Evolutionary conservation across 2,797 vertebrate species (phyloP).

Genomic region (Alcedo quadribrachys): DNA sequence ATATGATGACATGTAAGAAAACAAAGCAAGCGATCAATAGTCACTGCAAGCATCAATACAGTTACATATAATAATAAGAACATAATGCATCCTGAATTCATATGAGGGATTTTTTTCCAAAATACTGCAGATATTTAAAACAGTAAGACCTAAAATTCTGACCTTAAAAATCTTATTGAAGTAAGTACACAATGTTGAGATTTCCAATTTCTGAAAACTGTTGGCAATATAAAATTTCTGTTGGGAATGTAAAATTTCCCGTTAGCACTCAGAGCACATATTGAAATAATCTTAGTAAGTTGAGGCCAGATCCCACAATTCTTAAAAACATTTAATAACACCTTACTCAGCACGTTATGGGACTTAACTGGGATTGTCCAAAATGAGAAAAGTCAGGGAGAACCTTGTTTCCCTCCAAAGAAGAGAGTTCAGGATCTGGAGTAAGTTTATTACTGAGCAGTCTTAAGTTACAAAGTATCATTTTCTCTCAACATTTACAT

Average conservation of each 20-base stretch:
- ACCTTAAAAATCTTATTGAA: background rate
- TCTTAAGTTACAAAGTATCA: background rate
- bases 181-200: background rate
- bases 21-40: background rate
- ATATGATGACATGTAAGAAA: background rate
- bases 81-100: background rate
- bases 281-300: background rate
- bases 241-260: background rate
- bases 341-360: background rate
- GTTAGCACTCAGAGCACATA: background rate
- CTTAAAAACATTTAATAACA: background rate
- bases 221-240: background rate
- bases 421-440: background rate
- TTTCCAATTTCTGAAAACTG: background rate
- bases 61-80: background rate
- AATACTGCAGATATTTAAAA: background rate
- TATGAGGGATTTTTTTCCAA: background rate
- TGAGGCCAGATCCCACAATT: background rate
- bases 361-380: background rate
- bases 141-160: background rate
- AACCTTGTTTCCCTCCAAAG: background rate
- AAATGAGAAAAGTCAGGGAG: background rate
- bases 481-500: background rate
- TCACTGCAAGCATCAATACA: background rate
- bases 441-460: background rate